A percentile compares a stretch with the other conserved stretches of the same genome.
Conservation (phyloP, 2,797 vertebrate species). For the Limosa lapponica region DNA sequence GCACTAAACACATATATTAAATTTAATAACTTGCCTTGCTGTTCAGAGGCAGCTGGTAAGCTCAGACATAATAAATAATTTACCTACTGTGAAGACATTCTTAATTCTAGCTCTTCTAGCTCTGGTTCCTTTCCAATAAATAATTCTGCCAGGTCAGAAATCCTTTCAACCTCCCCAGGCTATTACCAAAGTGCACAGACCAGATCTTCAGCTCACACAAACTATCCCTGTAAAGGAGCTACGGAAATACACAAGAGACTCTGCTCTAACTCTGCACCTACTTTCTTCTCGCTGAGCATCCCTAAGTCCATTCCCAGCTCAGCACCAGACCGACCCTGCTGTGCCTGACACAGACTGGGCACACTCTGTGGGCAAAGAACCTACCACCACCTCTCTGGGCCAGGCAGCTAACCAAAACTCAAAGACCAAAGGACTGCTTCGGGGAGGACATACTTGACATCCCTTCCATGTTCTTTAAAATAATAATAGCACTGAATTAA, state of each 20-base stretch:
- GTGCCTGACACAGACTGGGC: background rate
- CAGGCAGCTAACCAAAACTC: background rate
- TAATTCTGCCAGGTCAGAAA: constrained; percentile 29
- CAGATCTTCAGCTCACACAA: background rate
- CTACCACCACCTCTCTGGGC: background rate
- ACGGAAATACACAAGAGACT: background rate
- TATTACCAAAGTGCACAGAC: background rate
- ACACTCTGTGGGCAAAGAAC: background rate
- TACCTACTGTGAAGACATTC: background rate
- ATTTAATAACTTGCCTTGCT: background rate
- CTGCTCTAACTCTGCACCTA: background rate
- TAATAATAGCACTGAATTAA: background rate
- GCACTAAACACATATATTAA: background rate
- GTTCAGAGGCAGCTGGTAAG: background rate
- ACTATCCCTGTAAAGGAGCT: background rate
- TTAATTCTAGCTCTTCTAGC: background rate
- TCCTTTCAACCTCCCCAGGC: background rate
- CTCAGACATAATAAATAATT: constrained; percentile 19
- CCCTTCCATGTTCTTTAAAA: background rate
- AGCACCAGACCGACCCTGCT: background rate
- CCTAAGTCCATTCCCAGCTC: background rate
- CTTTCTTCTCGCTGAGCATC: background rate
- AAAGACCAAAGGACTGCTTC: background rate
- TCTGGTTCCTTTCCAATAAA: constrained; percentile 2
- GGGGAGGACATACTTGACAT: background rate